Evolutionary conservation across 2,113 vertebrate species (phyloP).

Genomic region (Grammomys dolichurus): DNA sequence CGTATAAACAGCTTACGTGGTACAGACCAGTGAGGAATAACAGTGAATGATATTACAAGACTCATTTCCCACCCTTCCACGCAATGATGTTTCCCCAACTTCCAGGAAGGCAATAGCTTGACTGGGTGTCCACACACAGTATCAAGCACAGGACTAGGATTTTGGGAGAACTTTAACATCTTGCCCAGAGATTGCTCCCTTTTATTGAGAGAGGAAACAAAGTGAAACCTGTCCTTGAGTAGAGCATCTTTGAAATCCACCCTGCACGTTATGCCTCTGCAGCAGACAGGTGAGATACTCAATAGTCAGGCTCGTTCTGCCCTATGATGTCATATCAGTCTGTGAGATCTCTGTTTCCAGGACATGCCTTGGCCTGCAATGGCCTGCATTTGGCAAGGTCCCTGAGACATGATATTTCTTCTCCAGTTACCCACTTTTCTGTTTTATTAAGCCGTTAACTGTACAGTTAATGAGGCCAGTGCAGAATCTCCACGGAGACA

Average conservation of each 20-base stretch:
- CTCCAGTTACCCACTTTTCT: not conserved
- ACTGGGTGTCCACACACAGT: not conserved
- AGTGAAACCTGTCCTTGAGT: not conserved
- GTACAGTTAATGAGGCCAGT: not conserved
- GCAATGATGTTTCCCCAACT: not conserved
- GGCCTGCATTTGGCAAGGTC: not conserved
- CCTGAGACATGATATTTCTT: not conserved
- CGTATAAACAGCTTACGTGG: not conserved
- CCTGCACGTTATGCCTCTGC: not conserved
- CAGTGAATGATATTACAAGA: not conserved
- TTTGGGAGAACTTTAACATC: not conserved
- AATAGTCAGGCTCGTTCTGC: not conserved
- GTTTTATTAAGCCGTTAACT: not conserved
- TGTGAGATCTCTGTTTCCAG: not conserved
- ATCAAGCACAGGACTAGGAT: not conserved
- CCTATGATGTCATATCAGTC: not conserved
- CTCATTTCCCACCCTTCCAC: not conserved
- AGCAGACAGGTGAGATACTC: not conserved
- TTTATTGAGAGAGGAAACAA: slow-evolving; percentile 9
- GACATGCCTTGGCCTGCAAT: not conserved
- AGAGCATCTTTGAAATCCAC: not conserved
- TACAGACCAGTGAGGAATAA: not conserved
- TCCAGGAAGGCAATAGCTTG: not conserved
- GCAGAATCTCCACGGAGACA: not conserved
- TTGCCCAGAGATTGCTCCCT: not conserved